phyloP scores from a whole-genome alignment of 2,888 invertebrate species.

The Calephelis perditalis region DNA sequence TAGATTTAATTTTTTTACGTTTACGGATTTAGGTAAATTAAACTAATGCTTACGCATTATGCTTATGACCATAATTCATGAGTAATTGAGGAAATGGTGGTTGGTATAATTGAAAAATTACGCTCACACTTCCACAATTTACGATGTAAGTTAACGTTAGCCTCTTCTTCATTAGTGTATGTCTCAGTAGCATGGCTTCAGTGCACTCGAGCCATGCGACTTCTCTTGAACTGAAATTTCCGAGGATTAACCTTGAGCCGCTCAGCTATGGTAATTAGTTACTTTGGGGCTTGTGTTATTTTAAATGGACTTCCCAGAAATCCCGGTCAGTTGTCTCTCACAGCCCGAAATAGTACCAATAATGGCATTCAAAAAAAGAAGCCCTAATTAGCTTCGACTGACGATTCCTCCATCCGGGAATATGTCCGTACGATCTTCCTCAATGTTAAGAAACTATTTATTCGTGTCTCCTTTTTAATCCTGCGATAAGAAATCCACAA shows the following conservation, averaged over 20 bases:
- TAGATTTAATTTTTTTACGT: too few relatives aligned
- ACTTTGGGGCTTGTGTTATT: conserved; percentile 18
- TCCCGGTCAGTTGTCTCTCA: conserved; percentile 10
- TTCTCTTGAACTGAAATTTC: conserved; percentile 14
- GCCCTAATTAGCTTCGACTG: conserved; percentile 7
- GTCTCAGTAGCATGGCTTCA: conserved; percentile 12
- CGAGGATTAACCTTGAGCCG: conserved; percentile 22
- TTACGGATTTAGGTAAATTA: neutral
- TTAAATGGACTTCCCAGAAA: conserved; percentile 19
- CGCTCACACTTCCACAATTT: conserved; percentile 1
- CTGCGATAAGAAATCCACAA: conserved; percentile 65
- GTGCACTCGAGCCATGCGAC: conserved; percentile 4
- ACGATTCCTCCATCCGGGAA: conserved; percentile 29
- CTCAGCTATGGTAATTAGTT: conserved; percentile 16
- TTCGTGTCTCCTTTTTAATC: conserved; percentile 65
- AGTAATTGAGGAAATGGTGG: neutral
- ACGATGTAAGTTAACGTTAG: conserved; percentile 1
- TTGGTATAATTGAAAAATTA: conserved; percentile 4
- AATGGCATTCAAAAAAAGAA: conserved; percentile 14
- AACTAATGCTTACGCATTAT: neutral
- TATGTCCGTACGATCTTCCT: conserved; percentile 62
- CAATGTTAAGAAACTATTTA: conserved; percentile 67
- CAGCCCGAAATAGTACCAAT: conserved; percentile 11
- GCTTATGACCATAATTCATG: conserved; percentile 4
- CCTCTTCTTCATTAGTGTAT: neutral